Base-by-base conservation (phyloP, 2,888 invertebrate species). In the Drosophila flavopinicola region DNA sequence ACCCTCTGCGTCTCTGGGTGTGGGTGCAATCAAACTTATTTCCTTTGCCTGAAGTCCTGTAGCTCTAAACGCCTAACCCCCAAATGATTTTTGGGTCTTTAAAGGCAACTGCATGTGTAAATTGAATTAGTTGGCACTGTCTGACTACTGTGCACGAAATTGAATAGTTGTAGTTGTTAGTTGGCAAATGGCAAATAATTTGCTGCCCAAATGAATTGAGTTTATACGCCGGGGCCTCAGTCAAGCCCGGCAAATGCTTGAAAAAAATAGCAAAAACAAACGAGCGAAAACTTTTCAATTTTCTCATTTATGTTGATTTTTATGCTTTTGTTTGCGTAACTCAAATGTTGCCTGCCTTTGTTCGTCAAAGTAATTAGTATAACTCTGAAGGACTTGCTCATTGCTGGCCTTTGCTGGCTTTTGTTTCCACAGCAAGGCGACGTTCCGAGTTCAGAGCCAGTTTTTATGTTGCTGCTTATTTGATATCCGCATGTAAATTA, bases 281-380 rank as follows among this genome's bases (percentile, higher is more conserved):
- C 24, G 17, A 23, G 2, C n/a, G 41, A 59, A 27, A 53, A 67
- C 63, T 78, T 78, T 84, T 66, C 60, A 74, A 82, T 83, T 78
- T 79, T 67, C 80, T 68, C 75, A 57, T 64, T 71, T 66, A 52
- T 85, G 83, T 75, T 73, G 71, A 60, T 69, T 75, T 67, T 67
- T 57, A 60, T 45, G 54, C 82, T 75, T 78, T 79, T 86, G 75
- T 85, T 87, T 87, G 77, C 77, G 51, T 74, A 68, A 71, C 71
- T 71, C 79, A 77, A 78, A 74, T 83, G 65, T 63, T 65, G 51
- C 9, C 42, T 51, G 75, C 78, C 78, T 82, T 87, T 85, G 86
- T 86, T 72, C 86, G 66, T 83, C 86, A 86, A 87, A 78, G 83
- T 86, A 86, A 86, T 86, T 86, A 86, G 88, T 67, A 69, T 64